Evolutionary conservation across 2,888 invertebrate species (phyloP), one percentile per base, ranked within the genome.

Genomic region (Dorcus hopei): DNA sequence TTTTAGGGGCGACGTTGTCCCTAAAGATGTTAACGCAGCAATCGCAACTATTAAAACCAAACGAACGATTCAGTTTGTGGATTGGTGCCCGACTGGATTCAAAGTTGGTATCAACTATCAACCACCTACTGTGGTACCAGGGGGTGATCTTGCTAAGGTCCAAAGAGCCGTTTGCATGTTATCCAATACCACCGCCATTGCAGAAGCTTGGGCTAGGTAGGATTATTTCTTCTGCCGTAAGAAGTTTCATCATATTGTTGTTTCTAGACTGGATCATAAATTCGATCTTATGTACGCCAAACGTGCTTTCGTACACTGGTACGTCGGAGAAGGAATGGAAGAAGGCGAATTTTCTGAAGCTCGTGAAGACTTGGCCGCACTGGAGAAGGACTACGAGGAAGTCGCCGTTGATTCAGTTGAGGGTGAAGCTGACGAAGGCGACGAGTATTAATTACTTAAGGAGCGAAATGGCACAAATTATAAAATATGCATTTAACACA

Each of bases 201-300:
- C 95, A 3, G 95, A 96, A 77, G 96, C 96, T 38, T 97, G 96
- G 96, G 95, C 94, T 54, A 87, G 91, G 79, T 85, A 83, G 48
- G 82, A 55, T 73, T 73, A 11, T 43, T 9, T 49, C 49, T 14
- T 55, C 2, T 11, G 7, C 3, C 6, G 26, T 4, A 33, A 26
- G 6, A 33, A 33, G 4, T 33, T 33, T 33, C 9, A 14, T 43
- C 19, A n/a, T 43, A 19, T 48, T 4, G 19, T 11, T 23, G 6
- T 19, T 19, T 14, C 19, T 68, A 87, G 93, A 69, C 82, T 97
- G 60, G 93, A 96, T 80, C 93, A 93, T 79, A 97, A 97, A 77
- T 95, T 97, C 77, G 96, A 97, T 80, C 80, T 97, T 70, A 96
- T 97, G 95, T 97, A 94, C 80, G 92, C 95, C 41, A 96, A 96